These are phyloP conservation scores for Cryptomyrus ogoouensis DNA, from an alignment of 2,113 vertebrate species.

Conservation along the genomic window DNA sequence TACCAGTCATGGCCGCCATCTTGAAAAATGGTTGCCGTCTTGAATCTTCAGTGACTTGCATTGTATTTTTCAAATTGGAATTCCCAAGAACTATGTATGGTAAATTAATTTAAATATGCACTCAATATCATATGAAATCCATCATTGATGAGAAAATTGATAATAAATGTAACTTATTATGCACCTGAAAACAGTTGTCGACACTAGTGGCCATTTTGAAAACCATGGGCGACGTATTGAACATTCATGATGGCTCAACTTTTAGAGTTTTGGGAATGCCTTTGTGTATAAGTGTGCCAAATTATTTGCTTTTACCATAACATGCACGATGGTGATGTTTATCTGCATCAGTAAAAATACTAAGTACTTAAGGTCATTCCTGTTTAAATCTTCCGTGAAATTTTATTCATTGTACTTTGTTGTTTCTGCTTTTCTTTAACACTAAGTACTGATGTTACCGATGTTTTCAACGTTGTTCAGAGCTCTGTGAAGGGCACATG, in stretches of 20 bases:
- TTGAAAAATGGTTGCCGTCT: too few relatives aligned
- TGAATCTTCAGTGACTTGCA: neutral
- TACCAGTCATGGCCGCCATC: neutral
- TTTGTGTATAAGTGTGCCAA: neutral
- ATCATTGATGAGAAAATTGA: neutral
- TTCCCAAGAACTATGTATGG: neutral
- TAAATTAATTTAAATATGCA: neutral
- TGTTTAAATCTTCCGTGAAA: neutral
- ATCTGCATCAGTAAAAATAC: neutral
- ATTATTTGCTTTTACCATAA: neutral
- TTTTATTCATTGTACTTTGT: neutral
- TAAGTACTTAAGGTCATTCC: neutral
- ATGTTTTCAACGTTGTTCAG: conserved; percentile 82
- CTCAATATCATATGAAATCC: neutral
- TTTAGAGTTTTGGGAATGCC: neutral
- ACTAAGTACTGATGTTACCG: conserved; percentile 76
- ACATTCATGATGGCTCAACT: neutral
- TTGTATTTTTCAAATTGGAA: neutral
- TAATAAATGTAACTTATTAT: neutral
- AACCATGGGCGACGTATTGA: neutral
- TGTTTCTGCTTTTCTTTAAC: conserved; percentile 64
- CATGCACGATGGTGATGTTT: neutral
- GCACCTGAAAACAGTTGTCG: neutral
- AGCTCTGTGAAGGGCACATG: conserved; percentile 80
- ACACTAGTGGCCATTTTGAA: neutral